Conservation (phyloP, 92 coral and sea anemone species). For the Plumapathes pennacea region DNA sequence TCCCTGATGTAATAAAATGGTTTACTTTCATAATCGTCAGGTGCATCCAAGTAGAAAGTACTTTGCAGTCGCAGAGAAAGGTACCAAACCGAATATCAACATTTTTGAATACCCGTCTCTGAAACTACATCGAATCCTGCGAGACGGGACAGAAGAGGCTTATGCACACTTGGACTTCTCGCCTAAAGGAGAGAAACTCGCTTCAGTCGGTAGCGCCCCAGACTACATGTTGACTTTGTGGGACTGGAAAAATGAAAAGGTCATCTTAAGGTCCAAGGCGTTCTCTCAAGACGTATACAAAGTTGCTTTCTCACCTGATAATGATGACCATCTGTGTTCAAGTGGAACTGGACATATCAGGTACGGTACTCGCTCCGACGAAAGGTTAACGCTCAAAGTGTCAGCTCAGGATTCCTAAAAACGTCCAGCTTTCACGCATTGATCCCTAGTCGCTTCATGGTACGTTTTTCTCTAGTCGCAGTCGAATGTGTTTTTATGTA, state of each 20-base stretch:
- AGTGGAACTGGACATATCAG: slow-evolving; percentile 98
- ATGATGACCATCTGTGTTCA: slow-evolving; percentile 95
- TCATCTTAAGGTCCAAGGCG: slow-evolving; percentile 87
- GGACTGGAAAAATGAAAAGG: slow-evolving; percentile 97
- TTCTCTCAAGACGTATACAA: slow-evolving; percentile 94
- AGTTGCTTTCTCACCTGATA: slow-evolving; percentile 96
- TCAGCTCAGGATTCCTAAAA: too few species aligned
- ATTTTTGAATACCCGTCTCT: slow-evolving; percentile 96
- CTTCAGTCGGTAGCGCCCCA: slow-evolving; percentile 97
- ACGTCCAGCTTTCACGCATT: too few species aligned
- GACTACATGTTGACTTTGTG: slow-evolving; percentile 96
- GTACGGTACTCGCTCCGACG: too few species aligned
- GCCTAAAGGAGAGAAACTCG: slow-evolving; percentile 85
- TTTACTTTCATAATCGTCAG: too few species aligned
- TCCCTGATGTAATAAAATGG: too few species aligned
- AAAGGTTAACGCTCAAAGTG: too few species aligned
- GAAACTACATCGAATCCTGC: slow-evolving; percentile 83
- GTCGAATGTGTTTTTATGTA: too few species aligned
- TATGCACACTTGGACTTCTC: slow-evolving; percentile 95
- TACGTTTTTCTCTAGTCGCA: too few species aligned
- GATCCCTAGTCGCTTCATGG: too few species aligned
- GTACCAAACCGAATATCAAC: slow-evolving; percentile 82
- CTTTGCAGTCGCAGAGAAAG: slow-evolving; percentile 99
- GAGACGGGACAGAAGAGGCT: slow-evolving; percentile 97
- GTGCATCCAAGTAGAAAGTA: slow-evolving; percentile 93